A percentile compares a stretch with the other conserved stretches of the same genome.
phyloP scores from a whole-genome alignment of 2,797 vertebrate genomes.

The Hydrolagus colliei region DNA sequence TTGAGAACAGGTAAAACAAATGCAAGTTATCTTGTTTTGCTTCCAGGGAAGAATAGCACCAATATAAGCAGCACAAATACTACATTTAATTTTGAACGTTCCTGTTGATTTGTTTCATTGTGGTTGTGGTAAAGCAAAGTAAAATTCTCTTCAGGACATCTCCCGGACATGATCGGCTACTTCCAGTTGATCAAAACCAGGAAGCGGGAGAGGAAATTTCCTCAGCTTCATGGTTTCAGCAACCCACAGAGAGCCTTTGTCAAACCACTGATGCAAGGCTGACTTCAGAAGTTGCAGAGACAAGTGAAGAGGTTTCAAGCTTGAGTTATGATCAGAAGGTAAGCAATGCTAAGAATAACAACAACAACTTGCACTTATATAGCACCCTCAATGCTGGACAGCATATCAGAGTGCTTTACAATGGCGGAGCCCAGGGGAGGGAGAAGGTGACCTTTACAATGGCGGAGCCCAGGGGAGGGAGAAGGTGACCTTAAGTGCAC shows the following conservation, averaged over 20 bases:
- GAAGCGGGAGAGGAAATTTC: background rate
- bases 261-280: background rate
- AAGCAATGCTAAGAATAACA: no score
- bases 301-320: background rate
- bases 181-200: background rate
- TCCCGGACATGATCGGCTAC: background rate
- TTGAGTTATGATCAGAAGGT: slow-evolving; percentile 6
- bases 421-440: no score
- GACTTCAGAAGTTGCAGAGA: background rate
- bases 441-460: no score
- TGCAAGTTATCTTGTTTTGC: background rate
- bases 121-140: background rate
- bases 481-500: no score
- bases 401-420: no score
- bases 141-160: background rate
- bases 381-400: no score
- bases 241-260: background rate
- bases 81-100: background rate
- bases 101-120: background rate
- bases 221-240: background rate
- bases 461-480: no score
- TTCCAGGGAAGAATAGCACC: background rate
- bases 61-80: background rate
- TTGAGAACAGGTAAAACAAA: no score
- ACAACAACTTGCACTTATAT: no score